Base-by-base conservation (phyloP, 2,113 vertebrate species). In the Oncorhynchus kisutch region DNA sequence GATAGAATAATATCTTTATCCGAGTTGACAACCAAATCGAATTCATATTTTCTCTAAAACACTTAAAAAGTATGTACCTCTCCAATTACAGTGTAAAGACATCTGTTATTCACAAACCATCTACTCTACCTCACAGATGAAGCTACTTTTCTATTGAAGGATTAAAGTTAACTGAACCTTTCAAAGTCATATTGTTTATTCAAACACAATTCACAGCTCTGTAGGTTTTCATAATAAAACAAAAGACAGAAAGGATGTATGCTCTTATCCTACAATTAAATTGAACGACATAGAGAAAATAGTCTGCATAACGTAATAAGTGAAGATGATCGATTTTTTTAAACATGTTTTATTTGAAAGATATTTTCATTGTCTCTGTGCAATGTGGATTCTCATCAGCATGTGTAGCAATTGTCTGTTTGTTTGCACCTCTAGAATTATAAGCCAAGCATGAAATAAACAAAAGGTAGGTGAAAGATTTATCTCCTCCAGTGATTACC, bases 361-460 rank as follows among this genome's bases (percentile, higher is more conserved):
- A 7, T 34, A 34, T 34, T 34, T 8, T 34, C 34, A 34, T 64
- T 82, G 25, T 78, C 59, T 78, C 7, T 72, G 57, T 7, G 70
- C n/a, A 25, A 48, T 74, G 48, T 71, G 11, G 64, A 66, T 77
- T 54, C 75, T 87, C 71, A 82, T 85, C 81, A 75, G 81, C 75
- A 76, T 81, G 78, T 81, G 81, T 66, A 72, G 67, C 82, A 70
- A 73, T 49, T 20, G 60, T 77, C 79, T 78, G 27, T 85, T 79
- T 84, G 78, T 86, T 84, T 67, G 29, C 73, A 78, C 72, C 84
- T 82, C 70, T 77, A 48, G 70, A 88, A 91, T 90, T 88, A 88
- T 87, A 87, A 86, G 81, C 72, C 82, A 82, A 84, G 90, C 86
- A 86, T 93, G 85, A 91, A 90, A 90, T 90, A 91, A 90, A 89